phyloP scores from a whole-genome alignment of 2,888 invertebrate genomes.

The Pseudococcus jackbeardsleyi region DNA sequence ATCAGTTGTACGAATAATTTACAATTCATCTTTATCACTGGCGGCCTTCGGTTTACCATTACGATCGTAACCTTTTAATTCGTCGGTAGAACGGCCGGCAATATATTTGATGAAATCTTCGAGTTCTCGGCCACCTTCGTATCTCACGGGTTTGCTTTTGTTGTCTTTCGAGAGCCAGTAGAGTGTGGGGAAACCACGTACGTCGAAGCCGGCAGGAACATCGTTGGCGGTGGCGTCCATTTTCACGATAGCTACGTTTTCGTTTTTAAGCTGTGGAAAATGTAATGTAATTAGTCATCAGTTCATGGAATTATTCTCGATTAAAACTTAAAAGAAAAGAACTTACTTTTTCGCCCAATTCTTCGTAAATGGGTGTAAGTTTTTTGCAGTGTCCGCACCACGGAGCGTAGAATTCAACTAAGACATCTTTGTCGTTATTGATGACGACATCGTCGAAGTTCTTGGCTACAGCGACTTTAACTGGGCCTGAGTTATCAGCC shows the following conservation, averaged over 20 bases:
- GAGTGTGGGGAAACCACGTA: constrained; percentile 97
- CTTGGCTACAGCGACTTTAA: constrained; percentile 93
- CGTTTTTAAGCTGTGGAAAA: constrained; percentile 78
- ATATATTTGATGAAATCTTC: constrained; percentile 96
- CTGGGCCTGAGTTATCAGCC: constrained; percentile 84
- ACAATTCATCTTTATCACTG: constrained; percentile 75
- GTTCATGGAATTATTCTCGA: background rate
- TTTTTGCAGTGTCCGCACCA: constrained; percentile 99
- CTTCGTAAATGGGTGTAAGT: constrained; percentile 92
- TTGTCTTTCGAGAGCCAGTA: constrained; percentile 92
- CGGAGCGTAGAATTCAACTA: constrained; percentile 98
- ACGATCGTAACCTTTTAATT: constrained; percentile 88
- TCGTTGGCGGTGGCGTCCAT: constrained; percentile 99
- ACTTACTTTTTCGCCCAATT: constrained; percentile 86
- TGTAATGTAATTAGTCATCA: background rate
- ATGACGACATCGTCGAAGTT: constrained; percentile 96
- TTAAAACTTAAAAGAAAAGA: background rate
- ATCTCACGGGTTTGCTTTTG: constrained; percentile 83
- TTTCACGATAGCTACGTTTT: constrained; percentile 93
- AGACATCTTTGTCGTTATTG: constrained; percentile 90
- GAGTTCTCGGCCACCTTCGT: constrained; percentile 92
- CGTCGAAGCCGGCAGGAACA: constrained; percentile 91
- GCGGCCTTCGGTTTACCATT: constrained; percentile 78
- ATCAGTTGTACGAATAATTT: constrained; percentile 68
- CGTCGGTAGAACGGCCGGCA: constrained; percentile 89